phyloP scores from a whole-genome alignment of 2,888 invertebrate species.

The Molanna angustata region DNA sequence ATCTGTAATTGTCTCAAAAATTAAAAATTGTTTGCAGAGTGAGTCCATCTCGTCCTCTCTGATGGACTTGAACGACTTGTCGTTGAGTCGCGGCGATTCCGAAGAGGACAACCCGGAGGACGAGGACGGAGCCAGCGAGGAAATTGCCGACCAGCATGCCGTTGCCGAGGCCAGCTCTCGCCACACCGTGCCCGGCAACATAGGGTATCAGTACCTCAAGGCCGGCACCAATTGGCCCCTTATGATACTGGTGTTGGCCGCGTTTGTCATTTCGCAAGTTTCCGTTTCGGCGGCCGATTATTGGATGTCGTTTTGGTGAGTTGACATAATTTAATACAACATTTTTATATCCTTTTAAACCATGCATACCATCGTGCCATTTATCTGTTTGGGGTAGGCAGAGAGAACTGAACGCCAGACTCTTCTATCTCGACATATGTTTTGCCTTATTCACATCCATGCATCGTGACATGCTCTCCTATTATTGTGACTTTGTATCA shows the following conservation, averaged over 20 bases:
- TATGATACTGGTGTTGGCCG: constrained; percentile 44
- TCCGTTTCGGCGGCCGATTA: constrained; percentile 64
- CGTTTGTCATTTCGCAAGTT: constrained; percentile 57
- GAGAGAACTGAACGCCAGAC: too few species aligned
- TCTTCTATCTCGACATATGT: too few species aligned
- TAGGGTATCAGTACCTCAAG: constrained; percentile 48
- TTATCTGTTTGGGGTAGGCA: too few species aligned
- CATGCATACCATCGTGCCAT: too few species aligned
- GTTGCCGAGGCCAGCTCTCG: constrained; percentile 34
- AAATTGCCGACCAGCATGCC: constrained; percentile 8
- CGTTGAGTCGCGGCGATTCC: not conserved
- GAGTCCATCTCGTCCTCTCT: constrained; percentile 10
- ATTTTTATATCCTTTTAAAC: too few species aligned
- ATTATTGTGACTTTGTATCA: too few species aligned
- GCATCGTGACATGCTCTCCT: too few species aligned
- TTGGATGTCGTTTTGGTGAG: constrained; percentile 68
- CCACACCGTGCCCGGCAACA: constrained; percentile 41
- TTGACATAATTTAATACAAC: too few species aligned
- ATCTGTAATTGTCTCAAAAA: too few species aligned
- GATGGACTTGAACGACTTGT: constrained; percentile 9
- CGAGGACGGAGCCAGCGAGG: constrained; percentile 1
- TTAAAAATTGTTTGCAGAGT: constrained; percentile 17
- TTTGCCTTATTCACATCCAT: too few species aligned
- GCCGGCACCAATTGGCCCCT: constrained; percentile 52
- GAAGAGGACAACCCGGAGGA: not conserved